These are phyloP conservation scores for Phrynocephalus versicolor DNA, from an alignment of 2,113 vertebrate species.

Conservation along the genomic window DNA sequence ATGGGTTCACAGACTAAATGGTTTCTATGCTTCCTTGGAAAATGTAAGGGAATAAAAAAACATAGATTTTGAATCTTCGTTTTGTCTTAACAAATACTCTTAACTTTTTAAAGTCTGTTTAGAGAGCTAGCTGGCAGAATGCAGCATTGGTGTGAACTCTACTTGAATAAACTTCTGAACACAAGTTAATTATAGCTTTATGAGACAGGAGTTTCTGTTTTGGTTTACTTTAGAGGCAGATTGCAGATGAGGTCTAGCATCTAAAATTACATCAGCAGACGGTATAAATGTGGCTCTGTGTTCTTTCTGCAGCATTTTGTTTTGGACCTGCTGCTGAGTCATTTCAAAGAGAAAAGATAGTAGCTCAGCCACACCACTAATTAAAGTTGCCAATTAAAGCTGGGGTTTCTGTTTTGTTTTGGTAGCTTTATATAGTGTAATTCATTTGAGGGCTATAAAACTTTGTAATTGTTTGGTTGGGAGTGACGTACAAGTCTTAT, in stretches of 20 bases:
- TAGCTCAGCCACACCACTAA: background rate
- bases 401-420: conserved; percentile 16
- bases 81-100: too few relatives aligned
- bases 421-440: background rate
- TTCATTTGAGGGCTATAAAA: background rate
- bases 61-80: too few relatives aligned
- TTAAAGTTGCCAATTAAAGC: conserved; percentile 34
- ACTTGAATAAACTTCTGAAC: background rate
- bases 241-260: conserved; percentile 19
- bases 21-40: too few relatives aligned
- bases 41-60: too few relatives aligned
- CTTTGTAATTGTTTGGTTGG: background rate
- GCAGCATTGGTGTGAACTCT: background rate
- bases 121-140: background rate
- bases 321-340: conserved; percentile 32
- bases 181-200: conserved; percentile 33
- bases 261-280: conserved; percentile 42
- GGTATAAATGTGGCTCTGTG: conserved; percentile 27
- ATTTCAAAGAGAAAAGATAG: conserved; percentile 26
- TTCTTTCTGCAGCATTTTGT: conserved; percentile 56
- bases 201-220: conserved; percentile 44
- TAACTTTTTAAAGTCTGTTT: background rate
- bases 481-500: background rate
- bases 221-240: conserved; percentile 28
- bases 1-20: too few relatives aligned